Percentiles rank a stretch among this genome's conserved stretches.
Conservation (phyloP, 1,140 invertebrate species). For the Oryzaephilus surinamensis region DNA sequence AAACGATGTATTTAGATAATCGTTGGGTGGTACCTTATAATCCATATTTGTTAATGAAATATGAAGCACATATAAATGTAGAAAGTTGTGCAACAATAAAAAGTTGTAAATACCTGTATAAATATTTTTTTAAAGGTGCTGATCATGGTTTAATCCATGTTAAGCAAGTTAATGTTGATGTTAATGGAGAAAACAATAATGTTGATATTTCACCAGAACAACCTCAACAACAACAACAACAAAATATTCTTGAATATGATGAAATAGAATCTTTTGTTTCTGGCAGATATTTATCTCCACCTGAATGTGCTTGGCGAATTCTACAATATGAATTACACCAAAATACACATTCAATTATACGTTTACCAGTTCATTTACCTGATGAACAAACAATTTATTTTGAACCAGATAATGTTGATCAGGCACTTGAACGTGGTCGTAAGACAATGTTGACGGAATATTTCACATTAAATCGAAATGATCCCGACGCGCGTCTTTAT, state of each 20-base stretch:
- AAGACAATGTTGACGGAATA: background rate
- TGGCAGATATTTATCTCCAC: background rate
- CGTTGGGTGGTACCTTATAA: background rate
- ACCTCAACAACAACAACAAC: too few relatives aligned
- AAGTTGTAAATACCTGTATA: background rate
- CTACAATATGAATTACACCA: background rate
- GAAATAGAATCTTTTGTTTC: background rate
- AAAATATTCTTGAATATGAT: too few relatives aligned
- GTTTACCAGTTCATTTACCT: background rate
- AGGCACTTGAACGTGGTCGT: background rate
- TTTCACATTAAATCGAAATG: background rate
- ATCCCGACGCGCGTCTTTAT: background rate
- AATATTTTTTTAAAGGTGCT: background rate
- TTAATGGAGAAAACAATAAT: background rate
- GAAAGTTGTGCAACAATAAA: background rate
- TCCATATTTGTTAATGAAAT: background rate
- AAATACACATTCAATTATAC: background rate
- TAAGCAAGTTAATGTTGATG: too few relatives aligned
- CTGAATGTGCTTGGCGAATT: background rate
- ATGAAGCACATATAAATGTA: background rate
- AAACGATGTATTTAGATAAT: background rate
- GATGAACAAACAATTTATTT: background rate
- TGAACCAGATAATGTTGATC: background rate
- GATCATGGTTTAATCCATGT: background rate
- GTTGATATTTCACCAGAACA: background rate